Percentiles rank a stretch among this genome's conserved stretches.
Evolutionary conservation across 2,113 vertebrate species (phyloP).

Genomic region (Nycticryphes semicollaris): DNA sequence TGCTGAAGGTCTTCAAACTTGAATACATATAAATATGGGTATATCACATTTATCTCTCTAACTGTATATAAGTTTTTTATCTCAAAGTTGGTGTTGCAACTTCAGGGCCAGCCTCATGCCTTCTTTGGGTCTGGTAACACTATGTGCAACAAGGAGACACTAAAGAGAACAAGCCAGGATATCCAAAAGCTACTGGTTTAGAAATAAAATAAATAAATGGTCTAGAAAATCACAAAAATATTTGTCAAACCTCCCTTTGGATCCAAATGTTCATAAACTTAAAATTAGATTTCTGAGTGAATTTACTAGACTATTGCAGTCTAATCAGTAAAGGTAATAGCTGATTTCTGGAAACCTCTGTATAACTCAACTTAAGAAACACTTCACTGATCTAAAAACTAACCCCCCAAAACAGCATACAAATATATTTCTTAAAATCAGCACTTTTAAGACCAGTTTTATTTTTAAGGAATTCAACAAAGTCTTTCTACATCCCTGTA

Average conservation of each 20-base stretch:
- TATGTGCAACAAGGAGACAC: not conserved
- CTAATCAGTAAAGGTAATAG: not conserved
- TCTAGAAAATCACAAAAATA: not conserved
- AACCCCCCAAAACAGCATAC: accelerated
- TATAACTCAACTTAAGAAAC: not conserved
- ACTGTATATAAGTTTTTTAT: not conserved
- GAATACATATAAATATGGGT: not conserved
- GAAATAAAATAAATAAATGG: not conserved
- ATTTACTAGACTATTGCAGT: not conserved
- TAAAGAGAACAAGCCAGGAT: not conserved
- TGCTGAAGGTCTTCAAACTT: not conserved
- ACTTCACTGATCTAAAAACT: not conserved
- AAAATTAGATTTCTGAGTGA: not conserved
- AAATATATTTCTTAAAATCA: not conserved
- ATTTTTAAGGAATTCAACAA: not conserved
- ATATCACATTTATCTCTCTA: not conserved
- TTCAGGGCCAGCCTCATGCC: not conserved
- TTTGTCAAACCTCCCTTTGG: not conserved
- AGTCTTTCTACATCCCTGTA: not conserved
- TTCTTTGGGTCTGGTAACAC: not conserved
- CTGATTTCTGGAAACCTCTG: not conserved
- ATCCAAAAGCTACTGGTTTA: not conserved
- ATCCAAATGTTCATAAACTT: not conserved
- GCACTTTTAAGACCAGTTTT: not conserved
- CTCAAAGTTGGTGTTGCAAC: not conserved